These are phyloP conservation scores for Dryoscopus gambensis DNA, from an alignment of 2,113 vertebrate genomes.

Conservation along the genomic window DNA sequence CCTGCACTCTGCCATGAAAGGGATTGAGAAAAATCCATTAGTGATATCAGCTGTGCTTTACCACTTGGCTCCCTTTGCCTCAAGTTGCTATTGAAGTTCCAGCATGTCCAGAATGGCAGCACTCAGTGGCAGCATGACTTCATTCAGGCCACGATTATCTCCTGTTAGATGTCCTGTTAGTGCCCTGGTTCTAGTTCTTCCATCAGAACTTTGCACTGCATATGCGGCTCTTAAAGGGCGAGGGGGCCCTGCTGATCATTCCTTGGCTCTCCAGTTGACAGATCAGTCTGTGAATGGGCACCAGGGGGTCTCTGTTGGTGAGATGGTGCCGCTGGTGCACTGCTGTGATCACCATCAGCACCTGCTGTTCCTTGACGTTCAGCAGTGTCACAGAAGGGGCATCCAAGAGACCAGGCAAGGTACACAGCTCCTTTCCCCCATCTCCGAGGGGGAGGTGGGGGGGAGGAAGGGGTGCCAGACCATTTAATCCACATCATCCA, in stretches of 20 bases:
- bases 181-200: no score
- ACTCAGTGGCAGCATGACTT: neutral
- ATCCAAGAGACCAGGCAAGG: neutral
- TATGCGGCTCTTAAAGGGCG: neutral
- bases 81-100: neutral
- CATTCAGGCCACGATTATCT: neutral
- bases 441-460: neutral
- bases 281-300: neutral
- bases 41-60: neutral
- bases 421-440: neutral
- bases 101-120: neutral
- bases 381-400: neutral
- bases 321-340: neutral
- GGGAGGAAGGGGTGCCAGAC: neutral
- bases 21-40: neutral
- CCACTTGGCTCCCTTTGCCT: neutral
- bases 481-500: neutral
- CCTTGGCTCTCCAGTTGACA: neutral
- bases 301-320: neutral
- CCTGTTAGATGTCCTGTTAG: neutral
- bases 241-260: neutral
- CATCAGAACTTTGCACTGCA: neutral
- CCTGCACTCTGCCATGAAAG: neutral
- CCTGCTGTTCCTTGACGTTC: neutral
- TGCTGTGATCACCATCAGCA: neutral